Base-by-base conservation (phyloP, 2,113 vertebrate genomes). In the Syrmaticus mikado region DNA sequence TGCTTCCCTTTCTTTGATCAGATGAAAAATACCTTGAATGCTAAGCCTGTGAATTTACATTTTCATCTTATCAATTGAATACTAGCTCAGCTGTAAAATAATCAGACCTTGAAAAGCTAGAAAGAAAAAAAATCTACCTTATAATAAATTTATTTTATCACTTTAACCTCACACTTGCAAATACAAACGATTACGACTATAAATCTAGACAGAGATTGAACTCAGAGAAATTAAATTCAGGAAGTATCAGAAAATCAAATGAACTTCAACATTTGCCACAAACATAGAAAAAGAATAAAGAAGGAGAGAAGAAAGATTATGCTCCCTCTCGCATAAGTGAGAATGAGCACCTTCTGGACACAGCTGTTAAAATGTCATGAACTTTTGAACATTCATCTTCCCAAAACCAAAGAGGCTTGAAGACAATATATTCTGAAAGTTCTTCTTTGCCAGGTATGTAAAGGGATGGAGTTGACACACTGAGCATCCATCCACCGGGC, bases 1-100 rank as follows among this genome's bases (percentile, higher is more conserved):
- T 73, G 84, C n/a, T 90, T 83, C 68, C 36, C 43, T 76, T 84
- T 80, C 92, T 95, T 95, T 94, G 84, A 93, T 95, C 92, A 83
- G 74, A 91, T 65, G 84, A 95, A 95, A 94, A 94, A 87, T 72
- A 94, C 60, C 89, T 77, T 87, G 90, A 96, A 92, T 93, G 71
- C 66, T 85, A 89, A 96, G 93, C 43, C 67, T 91, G 75, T 34
- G 85, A 67, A 93, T 96, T 88, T 95, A 94, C 92, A 95, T 96
- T 95, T 94, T 91, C 88, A 86, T 78, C 73, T 85, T 95, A 94
- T 66, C 90, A 90, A 86, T 6, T 90, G 70, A 76, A 75, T 65
- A 92, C 55, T 78, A 83, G 87, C 87, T 90, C 79, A 92, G 72
- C 43, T 2, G 7, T 73, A 95, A 91, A 94, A 90, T 93, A 96